Evolutionary conservation across 2,113 vertebrate species (phyloP).

Genomic region (Melanotaenia duboulayi): DNA sequence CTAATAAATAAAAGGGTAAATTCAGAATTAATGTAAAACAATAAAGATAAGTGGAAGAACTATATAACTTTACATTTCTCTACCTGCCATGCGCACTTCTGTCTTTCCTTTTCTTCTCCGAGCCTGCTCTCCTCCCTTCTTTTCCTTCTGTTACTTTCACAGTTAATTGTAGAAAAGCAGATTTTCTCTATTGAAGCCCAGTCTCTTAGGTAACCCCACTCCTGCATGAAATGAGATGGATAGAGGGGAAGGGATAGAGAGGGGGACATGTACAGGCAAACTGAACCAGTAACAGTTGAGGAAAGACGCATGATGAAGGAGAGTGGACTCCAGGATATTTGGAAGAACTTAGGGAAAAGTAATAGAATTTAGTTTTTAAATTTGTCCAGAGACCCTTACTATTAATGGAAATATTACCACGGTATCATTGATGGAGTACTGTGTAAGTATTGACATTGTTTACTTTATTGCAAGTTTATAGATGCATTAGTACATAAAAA

Average conservation of each 20-base stretch:
- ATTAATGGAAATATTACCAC: conserved; percentile 47
- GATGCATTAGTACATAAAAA: background rate
- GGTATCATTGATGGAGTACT: conserved; percentile 6
- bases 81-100: conserved; percentile 70
- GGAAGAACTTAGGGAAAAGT: conserved; percentile 11
- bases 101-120: conserved; percentile 38
- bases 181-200: conserved; percentile 85
- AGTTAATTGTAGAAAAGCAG: conserved; percentile 84
- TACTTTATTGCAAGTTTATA: conserved; percentile 6
- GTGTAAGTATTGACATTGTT: conserved; percentile 66
- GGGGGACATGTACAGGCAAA: conserved; percentile 67
- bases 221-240: conserved; percentile 87
- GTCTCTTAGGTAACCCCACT: conserved; percentile 87
- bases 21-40: background rate
- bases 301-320: conserved; percentile 61
- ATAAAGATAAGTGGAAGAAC: conserved; percentile 8
- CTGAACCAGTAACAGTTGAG: conserved; percentile 61
- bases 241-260: conserved; percentile 65
- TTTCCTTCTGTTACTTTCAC: conserved; percentile 79
- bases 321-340: conserved; percentile 34
- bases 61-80: conserved; percentile 49
- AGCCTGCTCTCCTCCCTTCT: conserved; percentile 52
- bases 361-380: conserved; percentile 10
- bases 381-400: background rate
- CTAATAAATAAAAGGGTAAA: too few relatives aligned